Evolutionary conservation across 1,140 invertebrate species (phyloP), one percentile per base, ranked within the genome.

Genomic region (Saccostrea cuccullata): DNA sequence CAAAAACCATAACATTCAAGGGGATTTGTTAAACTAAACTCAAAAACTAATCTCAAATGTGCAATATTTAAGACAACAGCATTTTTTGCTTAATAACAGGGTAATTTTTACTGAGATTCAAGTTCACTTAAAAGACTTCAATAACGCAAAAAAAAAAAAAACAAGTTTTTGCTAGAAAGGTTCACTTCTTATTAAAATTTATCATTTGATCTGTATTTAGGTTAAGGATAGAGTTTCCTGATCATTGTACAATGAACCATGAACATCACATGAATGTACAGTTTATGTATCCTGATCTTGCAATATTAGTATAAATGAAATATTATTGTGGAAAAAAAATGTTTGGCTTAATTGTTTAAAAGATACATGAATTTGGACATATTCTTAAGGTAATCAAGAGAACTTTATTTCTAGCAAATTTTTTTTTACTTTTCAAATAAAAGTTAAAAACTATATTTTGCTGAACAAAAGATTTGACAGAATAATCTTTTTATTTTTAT

Each of bases 1-100:
- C 58, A 64, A 64, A 64, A 36, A 36, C 30, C 83, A 90, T 94
- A 8, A 85, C 90, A n/a, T 64, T 88, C 4, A 90, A 91, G 84
- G 88, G 90, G 26, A 94, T 36, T 36, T 36, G 30, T 36, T 36
- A 1, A 36, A 36, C 30, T 36, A 2, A 36, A 36, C 30, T 36
- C 30, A 36, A 36, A n/a, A 67, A 20, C 23, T 13, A 12, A 30
- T 26, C 11, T 30, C 11, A 11, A 15, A 77, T 77, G 70, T 77
- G 70, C 70, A 77, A 77, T 77, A 73, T 36, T 3, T 36, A 12
- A 30, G 8, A 64, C 58, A 30, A 30, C 30, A 30, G 30, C 15
- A 77, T 17, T 15, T n/a, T 12, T 77, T 77, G 26, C 26, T 77
- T 5, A 30, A 13, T 73, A 77, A 77, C 70, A 77, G 70, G 70